phyloP scores from a whole-genome alignment of 2,888 invertebrate genomes.

The Serripes groenlandicus region DNA sequence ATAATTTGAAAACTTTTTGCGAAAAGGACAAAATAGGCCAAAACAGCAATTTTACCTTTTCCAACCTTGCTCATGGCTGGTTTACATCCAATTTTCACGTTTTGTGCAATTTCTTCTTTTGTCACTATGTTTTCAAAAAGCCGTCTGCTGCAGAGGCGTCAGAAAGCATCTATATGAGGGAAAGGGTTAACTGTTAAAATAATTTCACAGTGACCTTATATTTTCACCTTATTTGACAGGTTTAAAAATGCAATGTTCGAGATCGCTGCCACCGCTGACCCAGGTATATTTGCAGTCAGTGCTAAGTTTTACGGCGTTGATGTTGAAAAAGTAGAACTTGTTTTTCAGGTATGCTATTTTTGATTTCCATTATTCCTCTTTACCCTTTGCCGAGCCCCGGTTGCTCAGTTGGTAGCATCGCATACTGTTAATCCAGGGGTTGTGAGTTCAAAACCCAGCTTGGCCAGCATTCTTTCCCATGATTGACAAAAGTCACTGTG shows the following conservation, averaged over 20 bases:
- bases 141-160: not conserved
- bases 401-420: not conserved
- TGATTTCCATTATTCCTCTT: not conserved
- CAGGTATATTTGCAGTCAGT: conserved; percentile 90
- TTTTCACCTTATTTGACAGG: conserved; percentile 70
- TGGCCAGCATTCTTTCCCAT: not conserved
- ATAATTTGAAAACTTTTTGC: too few species aligned
- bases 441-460: not conserved
- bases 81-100: not conserved
- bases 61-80: too few species aligned
- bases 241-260: conserved; percentile 93
- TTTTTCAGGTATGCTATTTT: conserved; percentile 88
- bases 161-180: too few species aligned
- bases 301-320: conserved; percentile 93
- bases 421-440: not conserved
- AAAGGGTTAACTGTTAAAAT: not conserved
- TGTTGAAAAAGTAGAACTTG: conserved; percentile 91
- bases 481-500: not conserved
- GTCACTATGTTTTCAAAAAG: not conserved
- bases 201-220: not conserved
- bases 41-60: not conserved
- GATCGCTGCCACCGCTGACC: conserved; percentile 89
- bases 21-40: not conserved
- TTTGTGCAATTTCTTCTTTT: not conserved
- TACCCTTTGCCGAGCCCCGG: not conserved